Evolutionary conservation across 2,888 invertebrate genomes (phyloP).

Genomic region (Epinotia ramella): DNA sequence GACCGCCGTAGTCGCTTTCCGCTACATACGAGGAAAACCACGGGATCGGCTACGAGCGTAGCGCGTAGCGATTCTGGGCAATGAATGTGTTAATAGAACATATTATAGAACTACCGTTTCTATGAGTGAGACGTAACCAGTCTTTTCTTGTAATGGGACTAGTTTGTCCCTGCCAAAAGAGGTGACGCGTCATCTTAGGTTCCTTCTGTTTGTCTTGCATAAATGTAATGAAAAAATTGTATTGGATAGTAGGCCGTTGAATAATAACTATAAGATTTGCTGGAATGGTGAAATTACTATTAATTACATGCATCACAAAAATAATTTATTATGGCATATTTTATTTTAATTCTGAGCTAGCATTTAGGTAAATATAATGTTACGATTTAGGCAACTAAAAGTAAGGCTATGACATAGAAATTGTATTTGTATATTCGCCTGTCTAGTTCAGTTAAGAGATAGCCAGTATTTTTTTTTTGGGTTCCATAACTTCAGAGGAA

Average conservation of each 20-base stretch:
- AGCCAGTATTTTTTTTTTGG: slow-evolving; percentile 55
- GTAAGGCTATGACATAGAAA: slow-evolving; percentile 40
- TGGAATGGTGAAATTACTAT: slow-evolving; percentile 11
- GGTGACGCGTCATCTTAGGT: background rate
- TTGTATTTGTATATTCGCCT: slow-evolving; percentile 40
- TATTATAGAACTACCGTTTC: too few relatives aligned
- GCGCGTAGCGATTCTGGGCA: too few relatives aligned
- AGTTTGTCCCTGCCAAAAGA: background rate
- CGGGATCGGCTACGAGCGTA: too few relatives aligned
- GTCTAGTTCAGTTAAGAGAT: slow-evolving; percentile 47
- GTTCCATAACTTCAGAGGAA: background rate
- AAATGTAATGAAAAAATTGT: background rate
- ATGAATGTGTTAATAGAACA: too few relatives aligned
- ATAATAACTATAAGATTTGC: slow-evolving; percentile 2
- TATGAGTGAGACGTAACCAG: too few relatives aligned
- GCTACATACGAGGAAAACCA: too few relatives aligned
- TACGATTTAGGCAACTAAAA: slow-evolving; percentile 33
- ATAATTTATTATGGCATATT: slow-evolving; percentile 17
- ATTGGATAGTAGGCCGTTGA: background rate
- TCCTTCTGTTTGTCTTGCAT: background rate
- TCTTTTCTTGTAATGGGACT: too few relatives aligned
- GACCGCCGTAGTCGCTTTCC: too few relatives aligned
- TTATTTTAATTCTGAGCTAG: slow-evolving; percentile 35
- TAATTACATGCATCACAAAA: slow-evolving; percentile 34
- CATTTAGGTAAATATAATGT: slow-evolving; percentile 29